Evolutionary conservation across 2,113 vertebrate species (phyloP), one percentile per base, ranked within the genome.

Genomic region (Bubo bubo): DNA sequence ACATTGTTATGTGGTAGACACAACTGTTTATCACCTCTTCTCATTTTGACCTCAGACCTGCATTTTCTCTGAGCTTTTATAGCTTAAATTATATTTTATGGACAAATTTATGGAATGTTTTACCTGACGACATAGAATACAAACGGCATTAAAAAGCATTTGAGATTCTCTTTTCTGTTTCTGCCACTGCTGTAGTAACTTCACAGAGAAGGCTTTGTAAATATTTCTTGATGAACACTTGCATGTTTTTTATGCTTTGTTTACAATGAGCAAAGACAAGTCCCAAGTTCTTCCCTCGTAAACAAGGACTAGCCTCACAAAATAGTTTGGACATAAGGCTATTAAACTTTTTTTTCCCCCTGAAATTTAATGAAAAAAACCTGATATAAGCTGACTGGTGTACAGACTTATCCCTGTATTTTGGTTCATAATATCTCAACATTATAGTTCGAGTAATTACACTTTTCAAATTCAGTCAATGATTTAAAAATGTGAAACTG

Each of bases 401-500:
- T 68, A 79, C 58, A 73, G 19, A 59, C 22, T 85, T 47, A 39
- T 3, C 26, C 32, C 22, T 66, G 30, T 66, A 56, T 77, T 92
- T 79, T 88, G 23, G 37, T 47, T 80, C 41, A 49, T 32, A 55
- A 53, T 62, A 84, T 52, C 70, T 94, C 60, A 87, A 50, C 30
- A 15, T 17, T 81, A 53, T 16, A 74, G 37, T 67, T 73, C 32
- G 20, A 19, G 3, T 80, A 90, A 80, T 62, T 70, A 62, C 20
- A 74, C 23, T 34, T 92, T 81, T 81, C 43, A 86, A 77, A 86
- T 88, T 63, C 35, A 88, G 52, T 35, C 77, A 64, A 7, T 23
- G 13, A 77, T 79, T 79, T 64, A 39, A 89, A 93, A 96, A 84
- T 16, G 23, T 80, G 75, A 92, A 94, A 95, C 27, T 82, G 22